These are phyloP conservation scores for Anableps anableps DNA, from an alignment of 2,797 vertebrate species.

Conservation along the genomic window DNA sequence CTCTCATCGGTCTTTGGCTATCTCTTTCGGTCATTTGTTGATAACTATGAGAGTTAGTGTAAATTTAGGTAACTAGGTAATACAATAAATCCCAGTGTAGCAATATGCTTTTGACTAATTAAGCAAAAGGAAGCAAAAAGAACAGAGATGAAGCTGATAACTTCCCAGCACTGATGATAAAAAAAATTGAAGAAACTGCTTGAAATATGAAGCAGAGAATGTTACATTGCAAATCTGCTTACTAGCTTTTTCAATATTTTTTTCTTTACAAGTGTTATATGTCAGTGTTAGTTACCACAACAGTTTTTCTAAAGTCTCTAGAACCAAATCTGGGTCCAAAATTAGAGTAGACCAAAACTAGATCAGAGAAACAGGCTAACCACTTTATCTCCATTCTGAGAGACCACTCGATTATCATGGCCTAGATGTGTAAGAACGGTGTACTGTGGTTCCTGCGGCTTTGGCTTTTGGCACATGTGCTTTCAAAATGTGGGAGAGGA, in stretches of 20 bases:
- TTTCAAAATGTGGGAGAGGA: background rate
- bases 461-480: constrained; percentile 4
- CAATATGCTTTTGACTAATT: constrained; percentile 46
- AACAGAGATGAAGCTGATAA: constrained; percentile 19
- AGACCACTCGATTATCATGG: constrained; percentile 39
- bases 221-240: background rate
- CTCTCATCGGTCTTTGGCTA: background rate
- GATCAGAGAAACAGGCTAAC: constrained; percentile 49
- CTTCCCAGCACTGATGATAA: constrained; percentile 37
- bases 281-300: background rate
- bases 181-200: constrained; percentile 22
- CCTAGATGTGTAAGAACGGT: constrained; percentile 30
- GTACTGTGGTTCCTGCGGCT: constrained; percentile 10
- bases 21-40: constrained; percentile 47
- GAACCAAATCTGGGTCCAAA: constrained; percentile 13
- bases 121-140: constrained; percentile 1
- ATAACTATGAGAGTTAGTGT: constrained; percentile 36
- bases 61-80: background rate
- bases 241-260: background rate
- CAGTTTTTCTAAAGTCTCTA: background rate
- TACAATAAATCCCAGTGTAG: constrained; percentile 29
- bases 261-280: background rate
- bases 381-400: constrained; percentile 30
- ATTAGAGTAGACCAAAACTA: constrained; percentile 39
- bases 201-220: background rate